phyloP scores from a whole-genome alignment of 2,797 vertebrate genomes.

The Sarcophilus harrisii region DNA sequence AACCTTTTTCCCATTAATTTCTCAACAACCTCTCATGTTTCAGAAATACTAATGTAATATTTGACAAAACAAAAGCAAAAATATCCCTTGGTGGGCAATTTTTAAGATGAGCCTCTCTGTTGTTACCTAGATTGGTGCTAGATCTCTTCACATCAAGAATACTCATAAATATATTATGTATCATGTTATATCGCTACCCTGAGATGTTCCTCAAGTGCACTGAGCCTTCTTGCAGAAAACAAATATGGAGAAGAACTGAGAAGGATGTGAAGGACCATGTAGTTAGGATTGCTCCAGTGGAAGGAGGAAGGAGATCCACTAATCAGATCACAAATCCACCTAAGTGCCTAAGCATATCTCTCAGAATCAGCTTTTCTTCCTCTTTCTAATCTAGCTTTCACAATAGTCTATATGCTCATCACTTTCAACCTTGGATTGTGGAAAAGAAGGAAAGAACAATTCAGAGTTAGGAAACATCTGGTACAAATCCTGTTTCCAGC shows the following conservation, averaged over 20 bases:
- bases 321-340: background rate
- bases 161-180: background rate
- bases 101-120: background rate
- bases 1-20: background rate
- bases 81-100: background rate
- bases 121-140: background rate
- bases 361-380: background rate
- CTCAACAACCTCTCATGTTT: background rate
- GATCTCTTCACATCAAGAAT: background rate
- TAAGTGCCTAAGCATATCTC: background rate
- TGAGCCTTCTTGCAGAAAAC: no score
- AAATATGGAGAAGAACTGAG: background rate
- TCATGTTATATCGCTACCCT: background rate
- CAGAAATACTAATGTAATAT: background rate
- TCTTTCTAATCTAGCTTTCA: background rate
- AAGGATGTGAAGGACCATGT: background rate
- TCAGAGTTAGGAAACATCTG: no score
- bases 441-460: background rate
- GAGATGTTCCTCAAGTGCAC: background rate
- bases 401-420: background rate
- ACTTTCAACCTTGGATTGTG: background rate
- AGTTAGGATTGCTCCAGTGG: background rate
- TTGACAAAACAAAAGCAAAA: background rate
- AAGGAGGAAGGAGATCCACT: background rate
- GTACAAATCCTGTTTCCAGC: no score